Evolutionary conservation across 64 coral and sea anemone genomes (phyloP).

Genomic region (Anthopleura sola): DNA sequence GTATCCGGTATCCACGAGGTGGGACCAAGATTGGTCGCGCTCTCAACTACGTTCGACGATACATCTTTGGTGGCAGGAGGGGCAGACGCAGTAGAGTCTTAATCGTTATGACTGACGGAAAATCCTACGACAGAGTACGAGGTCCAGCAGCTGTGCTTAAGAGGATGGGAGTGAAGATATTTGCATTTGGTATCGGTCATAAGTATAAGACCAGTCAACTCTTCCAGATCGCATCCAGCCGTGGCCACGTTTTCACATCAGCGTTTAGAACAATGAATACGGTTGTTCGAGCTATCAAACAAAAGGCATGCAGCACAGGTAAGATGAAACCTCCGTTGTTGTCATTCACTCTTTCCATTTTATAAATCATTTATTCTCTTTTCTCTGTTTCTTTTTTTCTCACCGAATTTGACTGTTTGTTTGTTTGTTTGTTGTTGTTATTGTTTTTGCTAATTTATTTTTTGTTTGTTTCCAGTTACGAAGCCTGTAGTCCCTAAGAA

Average conservation of each 20-base stretch:
- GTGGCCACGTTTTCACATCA: conserved; percentile 42
- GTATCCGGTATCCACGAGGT: conserved; percentile 66
- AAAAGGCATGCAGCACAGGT: conserved; percentile 39
- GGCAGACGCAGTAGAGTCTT: conserved; percentile 7
- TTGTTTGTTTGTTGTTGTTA: too few relatives aligned
- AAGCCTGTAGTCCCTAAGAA: too few relatives aligned
- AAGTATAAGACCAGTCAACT: conserved; percentile 26
- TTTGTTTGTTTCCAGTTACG: too few relatives aligned
- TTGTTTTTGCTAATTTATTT: background rate
- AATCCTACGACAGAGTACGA: conserved; percentile 57
- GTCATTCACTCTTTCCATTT: too few relatives aligned
- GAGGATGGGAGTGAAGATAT: conserved; percentile 19
- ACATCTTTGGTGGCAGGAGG: conserved; percentile 29
- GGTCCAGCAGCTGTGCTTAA: conserved; percentile 49
- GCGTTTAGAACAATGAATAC: conserved; percentile 32
- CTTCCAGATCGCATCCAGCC: conserved; percentile 44
- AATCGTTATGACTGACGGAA: conserved; percentile 50
- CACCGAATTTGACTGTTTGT: too few relatives aligned
- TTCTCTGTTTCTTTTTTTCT: too few relatives aligned
- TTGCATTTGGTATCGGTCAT: conserved; percentile 30
- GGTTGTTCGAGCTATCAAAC: conserved; percentile 39
- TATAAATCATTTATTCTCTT: too few relatives aligned
- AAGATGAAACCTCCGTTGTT: background rate
- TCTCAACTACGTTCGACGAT: conserved; percentile 5
- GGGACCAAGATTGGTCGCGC: conserved; percentile 63